A percentile compares a stretch with the other conserved stretches of the same genome.
phyloP scores from a whole-genome alignment of 2,888 invertebrate genomes.

The Aphodius sticticus region DNA sequence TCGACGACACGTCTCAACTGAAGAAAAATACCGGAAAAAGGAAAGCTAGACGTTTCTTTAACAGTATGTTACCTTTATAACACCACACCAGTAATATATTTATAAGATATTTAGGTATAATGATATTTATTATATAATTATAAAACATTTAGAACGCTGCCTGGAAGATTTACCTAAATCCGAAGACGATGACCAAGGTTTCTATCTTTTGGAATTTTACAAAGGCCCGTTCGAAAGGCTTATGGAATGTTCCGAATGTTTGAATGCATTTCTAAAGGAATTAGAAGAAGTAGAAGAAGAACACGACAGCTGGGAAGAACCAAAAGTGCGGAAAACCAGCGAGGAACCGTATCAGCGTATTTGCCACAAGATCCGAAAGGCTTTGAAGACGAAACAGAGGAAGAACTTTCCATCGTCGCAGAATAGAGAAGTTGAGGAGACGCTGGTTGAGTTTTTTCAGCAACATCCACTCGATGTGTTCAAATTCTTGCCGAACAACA shows the following conservation, averaged over 20 bases:
- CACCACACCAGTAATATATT: background rate
- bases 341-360: constrained; percentile 20
- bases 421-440: constrained; percentile 19
- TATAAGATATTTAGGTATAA: too few species aligned
- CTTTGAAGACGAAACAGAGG: constrained; percentile 13
- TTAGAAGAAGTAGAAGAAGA: constrained; percentile 44
- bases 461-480: constrained; percentile 22
- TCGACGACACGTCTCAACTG: constrained; percentile 5
- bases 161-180: constrained; percentile 23
- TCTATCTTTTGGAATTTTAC: constrained; percentile 16
- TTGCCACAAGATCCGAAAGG: constrained; percentile 26
- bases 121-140: background rate
- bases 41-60: constrained; percentile 23
- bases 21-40: constrained; percentile 28
- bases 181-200: constrained; percentile 24
- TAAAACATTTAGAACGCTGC: constrained; percentile 13
- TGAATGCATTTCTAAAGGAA: constrained; percentile 51
- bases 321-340: background rate
- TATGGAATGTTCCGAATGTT: constrained; percentile 32
- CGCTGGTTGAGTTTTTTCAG: constrained; percentile 22
- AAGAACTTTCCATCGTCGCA: constrained; percentile 26
- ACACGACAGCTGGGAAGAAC: background rate
- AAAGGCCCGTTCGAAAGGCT: constrained; percentile 22
- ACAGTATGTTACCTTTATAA: constrained; percentile 16
- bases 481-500: constrained; percentile 13